Percentiles rank a stretch among this genome's conserved stretches.
Evolutionary conservation across 2,113 vertebrate genomes (phyloP).

Genomic region (Entelurus aequoreus): DNA sequence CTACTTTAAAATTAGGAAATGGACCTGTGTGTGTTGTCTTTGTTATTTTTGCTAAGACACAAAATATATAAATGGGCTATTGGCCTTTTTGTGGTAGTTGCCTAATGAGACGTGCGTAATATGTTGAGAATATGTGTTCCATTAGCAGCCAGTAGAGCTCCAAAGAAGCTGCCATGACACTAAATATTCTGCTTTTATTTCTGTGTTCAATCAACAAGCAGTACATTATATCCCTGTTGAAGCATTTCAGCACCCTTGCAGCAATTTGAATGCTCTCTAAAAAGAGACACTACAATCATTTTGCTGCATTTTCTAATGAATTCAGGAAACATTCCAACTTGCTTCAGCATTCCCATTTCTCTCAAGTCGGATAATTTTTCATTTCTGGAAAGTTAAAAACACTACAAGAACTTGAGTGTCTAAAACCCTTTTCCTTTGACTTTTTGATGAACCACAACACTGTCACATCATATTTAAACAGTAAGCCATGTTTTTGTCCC

Average conservation of each 20-base stretch:
- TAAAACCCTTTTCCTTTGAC: conserved; percentile 59
- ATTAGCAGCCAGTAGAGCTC: conserved; percentile 55
- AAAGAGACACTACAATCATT: conserved; percentile 27
- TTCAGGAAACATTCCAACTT: conserved; percentile 29
- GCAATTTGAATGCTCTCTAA: conserved; percentile 66
- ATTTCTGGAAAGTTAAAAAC: conserved; percentile 39
- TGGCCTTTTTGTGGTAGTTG: conserved; percentile 41
- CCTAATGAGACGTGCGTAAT: conserved; percentile 52
- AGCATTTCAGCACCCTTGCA: conserved; percentile 50
- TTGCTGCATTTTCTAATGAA: conserved; percentile 35
- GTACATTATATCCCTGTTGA: conserved; percentile 42
- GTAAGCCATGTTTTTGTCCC: conserved; percentile 21
- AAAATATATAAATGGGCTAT: conserved; percentile 32
- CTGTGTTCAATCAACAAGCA: conserved; percentile 15
- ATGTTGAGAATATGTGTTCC: conserved; percentile 39
- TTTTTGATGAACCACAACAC: conserved; percentile 30
- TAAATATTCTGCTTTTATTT: conserved; percentile 28
- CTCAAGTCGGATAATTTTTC: conserved; percentile 17
- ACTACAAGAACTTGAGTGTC: conserved; percentile 47
- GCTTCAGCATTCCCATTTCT: conserved; percentile 28
- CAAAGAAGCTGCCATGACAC: conserved; percentile 60
- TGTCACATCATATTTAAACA: conserved; percentile 26
- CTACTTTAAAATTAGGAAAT: conserved; percentile 54
- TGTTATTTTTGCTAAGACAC: conserved; percentile 47
- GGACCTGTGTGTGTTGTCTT: conserved; percentile 42